Base-by-base conservation (phyloP, 2,113 vertebrate genomes). In the Coptodon rendalli region DNA sequence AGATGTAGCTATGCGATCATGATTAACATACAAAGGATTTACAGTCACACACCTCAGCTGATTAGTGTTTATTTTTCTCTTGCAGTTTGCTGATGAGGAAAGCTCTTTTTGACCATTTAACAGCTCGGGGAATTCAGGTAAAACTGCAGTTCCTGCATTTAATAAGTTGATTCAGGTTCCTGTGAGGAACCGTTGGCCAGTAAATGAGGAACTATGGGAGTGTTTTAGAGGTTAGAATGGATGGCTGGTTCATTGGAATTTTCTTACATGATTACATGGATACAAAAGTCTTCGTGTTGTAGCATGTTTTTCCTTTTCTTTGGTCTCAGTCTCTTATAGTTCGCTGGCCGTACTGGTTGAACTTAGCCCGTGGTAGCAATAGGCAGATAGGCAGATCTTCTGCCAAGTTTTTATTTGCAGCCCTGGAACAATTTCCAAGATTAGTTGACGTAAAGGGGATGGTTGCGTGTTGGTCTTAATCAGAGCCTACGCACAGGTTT, bases 71-170 rank as follows among this genome's bases (percentile, higher is more conserved):
- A 1, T 89, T 88, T 93, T 92, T 90, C 54, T 94, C n/a, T 94
- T 89, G 10, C 95, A 99, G 99, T 19, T 95, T 99, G 89, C 94
- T 99, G 81, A 99, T 99, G 99, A 97, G 98, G 93, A 99, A 99
- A 94, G 90, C 97, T 40, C 96, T 99, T 83, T 99, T 99, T 94
- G 93, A 99, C 66, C 99, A 99, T 93, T 97, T 99, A 78, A 99
- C 97, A 52, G 97, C 98, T 89, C 96, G 99, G 81, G 99, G 99
- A 94, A 98, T 99, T 91, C 98, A 99, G 97, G 98, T 99, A 97
- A 92, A 82, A 40, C 40, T 34, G 34, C 14, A 48, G 6, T 12
- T 10, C 96, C 22, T 83, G 12, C 59, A 13, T 43, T 27, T 22
- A 76, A 31, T 19, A 27, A 50, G 4, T 48, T 76, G 71, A 76